Conservation (phyloP, 2,113 vertebrate genomes). For the Butorides virescens region DNA sequence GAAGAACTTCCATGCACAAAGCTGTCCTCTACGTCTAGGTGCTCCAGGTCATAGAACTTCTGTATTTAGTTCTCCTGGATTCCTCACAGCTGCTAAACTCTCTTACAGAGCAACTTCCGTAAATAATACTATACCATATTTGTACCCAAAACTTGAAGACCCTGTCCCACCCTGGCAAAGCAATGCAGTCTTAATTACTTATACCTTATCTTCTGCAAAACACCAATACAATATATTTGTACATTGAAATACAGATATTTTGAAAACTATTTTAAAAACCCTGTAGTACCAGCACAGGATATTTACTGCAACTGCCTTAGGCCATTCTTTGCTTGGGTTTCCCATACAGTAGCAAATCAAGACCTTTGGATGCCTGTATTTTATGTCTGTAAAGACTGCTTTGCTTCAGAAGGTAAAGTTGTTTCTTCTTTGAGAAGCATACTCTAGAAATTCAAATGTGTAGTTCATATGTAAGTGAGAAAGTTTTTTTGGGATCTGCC, state of each 20-base stretch:
- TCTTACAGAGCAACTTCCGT: neutral
- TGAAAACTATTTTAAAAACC: neutral
- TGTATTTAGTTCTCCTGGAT: neutral
- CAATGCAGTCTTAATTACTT: neutral
- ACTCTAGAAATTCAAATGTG: neutral
- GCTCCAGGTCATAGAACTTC: neutral
- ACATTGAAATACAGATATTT: neutral
- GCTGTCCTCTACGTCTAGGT: no score
- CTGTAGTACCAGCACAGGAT: neutral
- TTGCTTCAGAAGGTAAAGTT: neutral
- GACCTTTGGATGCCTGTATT: neutral
- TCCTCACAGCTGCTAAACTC: neutral
- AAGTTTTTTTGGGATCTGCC: neutral
- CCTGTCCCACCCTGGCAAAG: neutral
- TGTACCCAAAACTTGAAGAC: neutral
- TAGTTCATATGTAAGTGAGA: neutral
- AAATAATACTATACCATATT: neutral
- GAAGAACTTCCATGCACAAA: neutral
- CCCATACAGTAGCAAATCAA: neutral
- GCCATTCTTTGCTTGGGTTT: neutral
- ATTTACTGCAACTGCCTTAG: neutral
- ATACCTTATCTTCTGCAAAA: neutral
- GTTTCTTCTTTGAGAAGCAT: neutral
- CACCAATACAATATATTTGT: neutral
- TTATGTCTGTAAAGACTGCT: neutral